A percentile compares a stretch with the other conserved stretches of the same genome.
Evolutionary conservation across 2,113 vertebrate genomes (phyloP).

Genomic region (Lycaon pictus): DNA sequence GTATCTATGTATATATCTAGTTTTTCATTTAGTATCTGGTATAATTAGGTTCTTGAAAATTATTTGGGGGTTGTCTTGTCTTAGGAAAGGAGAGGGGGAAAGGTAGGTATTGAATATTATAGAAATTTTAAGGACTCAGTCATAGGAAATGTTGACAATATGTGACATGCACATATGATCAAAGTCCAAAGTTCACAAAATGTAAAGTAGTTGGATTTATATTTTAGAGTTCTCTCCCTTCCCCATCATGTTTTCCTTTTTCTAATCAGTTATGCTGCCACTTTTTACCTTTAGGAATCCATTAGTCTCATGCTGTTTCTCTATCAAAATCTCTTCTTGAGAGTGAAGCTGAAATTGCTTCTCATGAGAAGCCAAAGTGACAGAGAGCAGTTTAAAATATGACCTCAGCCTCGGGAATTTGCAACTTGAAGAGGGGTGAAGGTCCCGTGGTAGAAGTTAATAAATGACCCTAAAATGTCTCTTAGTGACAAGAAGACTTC

Average conservation of each 20-base stretch:
- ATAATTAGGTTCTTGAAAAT: neutral
- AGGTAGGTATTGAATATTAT: neutral
- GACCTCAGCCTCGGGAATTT: neutral
- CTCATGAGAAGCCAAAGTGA: constrained; percentile 46
- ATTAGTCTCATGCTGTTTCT: constrained; percentile 9
- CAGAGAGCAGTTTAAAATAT: constrained; percentile 43
- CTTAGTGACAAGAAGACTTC: neutral
- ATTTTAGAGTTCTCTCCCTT: neutral
- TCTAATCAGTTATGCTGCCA: neutral
- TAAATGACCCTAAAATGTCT: neutral
- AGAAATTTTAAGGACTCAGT: neutral
- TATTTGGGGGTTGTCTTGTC: neutral
- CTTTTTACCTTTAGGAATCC: neutral
- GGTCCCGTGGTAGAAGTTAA: neutral
- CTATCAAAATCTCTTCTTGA: constrained; percentile 8
- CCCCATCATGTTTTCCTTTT: neutral
- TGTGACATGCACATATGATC: neutral
- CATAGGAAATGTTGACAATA: neutral
- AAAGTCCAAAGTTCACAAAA: neutral
- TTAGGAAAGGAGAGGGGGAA: neutral
- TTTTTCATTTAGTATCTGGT: neutral
- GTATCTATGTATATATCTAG: neutral
- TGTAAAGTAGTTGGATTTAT: neutral
- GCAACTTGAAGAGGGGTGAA: neutral
- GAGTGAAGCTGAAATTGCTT: neutral